phyloP scores from a whole-genome alignment of 2,888 invertebrate genomes.

The Megamerina dolium region DNA sequence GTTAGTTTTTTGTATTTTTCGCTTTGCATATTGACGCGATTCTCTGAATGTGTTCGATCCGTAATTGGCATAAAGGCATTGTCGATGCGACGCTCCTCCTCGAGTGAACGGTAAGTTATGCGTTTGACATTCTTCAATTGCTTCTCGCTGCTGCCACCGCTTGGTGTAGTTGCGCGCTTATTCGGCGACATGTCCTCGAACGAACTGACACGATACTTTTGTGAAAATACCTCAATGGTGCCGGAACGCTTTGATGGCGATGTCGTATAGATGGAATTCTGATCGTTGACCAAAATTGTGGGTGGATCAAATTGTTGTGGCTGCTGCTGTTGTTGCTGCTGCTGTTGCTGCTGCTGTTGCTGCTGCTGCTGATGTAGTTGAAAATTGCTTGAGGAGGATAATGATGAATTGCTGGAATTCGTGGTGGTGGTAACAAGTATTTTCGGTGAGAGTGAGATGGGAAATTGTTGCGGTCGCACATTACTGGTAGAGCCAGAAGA shows the following conservation, averaged over 20 bases:
- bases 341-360: constrained; percentile 32
- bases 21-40: constrained; percentile 45
- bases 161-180: constrained; percentile 25
- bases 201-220: constrained; percentile 49
- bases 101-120: constrained; percentile 46
- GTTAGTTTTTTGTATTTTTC: constrained; percentile 49
- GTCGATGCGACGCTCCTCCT: constrained; percentile 49
- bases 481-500: constrained; percentile 37
- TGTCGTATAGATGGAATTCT: constrained; percentile 49
- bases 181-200: constrained; percentile 49
- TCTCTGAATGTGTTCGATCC: constrained; percentile 46
- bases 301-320: constrained; percentile 48
- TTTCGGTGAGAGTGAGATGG: constrained; percentile 45
- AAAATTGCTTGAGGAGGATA: constrained; percentile 25
- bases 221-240: constrained; percentile 50
- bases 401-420: constrained; percentile 38
- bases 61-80: constrained; percentile 48
- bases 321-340: constrained; percentile 27
- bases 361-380: constrained; percentile 23
- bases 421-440: constrained; percentile 41
- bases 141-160: constrained; percentile 22
- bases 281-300: constrained; percentile 49
- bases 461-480: constrained; percentile 44
- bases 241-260: constrained; percentile 49
- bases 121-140: constrained; percentile 46